Evolutionary conservation across 2,888 invertebrate species (phyloP).

Genomic region (Andrena flavipes): DNA sequence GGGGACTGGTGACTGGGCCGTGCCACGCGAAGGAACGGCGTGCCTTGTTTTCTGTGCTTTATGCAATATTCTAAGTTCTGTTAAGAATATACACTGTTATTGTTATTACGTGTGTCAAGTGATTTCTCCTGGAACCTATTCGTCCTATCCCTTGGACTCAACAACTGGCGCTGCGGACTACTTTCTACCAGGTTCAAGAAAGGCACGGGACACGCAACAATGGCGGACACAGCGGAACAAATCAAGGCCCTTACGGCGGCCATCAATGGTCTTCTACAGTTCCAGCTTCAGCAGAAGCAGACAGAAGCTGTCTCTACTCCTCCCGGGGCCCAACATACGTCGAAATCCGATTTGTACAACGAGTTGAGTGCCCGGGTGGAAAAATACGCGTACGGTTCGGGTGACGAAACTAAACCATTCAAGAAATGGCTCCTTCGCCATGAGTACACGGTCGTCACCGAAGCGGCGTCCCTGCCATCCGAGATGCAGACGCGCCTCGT

Average conservation of each 20-base stretch:
- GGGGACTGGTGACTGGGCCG: too few species aligned
- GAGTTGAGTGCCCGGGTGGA: not conserved
- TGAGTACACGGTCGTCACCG: not conserved
- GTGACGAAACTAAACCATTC: not conserved
- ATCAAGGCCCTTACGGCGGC: conserved; percentile 12
- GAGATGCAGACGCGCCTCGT: conserved; percentile 5
- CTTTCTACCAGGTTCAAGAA: not conserved
- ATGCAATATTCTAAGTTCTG: too few species aligned
- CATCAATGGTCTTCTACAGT: not conserved
- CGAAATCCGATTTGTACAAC: not conserved
- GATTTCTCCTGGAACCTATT: too few species aligned
- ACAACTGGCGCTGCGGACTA: conserved; percentile 8
- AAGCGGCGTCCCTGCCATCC: not conserved
- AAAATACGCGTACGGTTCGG: not conserved
- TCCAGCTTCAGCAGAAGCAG: not conserved
- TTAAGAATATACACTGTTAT: too few species aligned
- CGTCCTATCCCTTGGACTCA: not conserved
- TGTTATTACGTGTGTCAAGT: too few species aligned
- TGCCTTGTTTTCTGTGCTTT: too few species aligned
- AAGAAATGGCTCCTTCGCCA: not conserved
- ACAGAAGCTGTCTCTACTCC: not conserved
- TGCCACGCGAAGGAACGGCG: too few species aligned
- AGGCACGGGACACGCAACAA: not conserved
- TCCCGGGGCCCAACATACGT: not conserved
- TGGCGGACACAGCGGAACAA: not conserved